Base-by-base conservation (phyloP, 2,113 vertebrate genomes). In the Tretioscincus oriximinensis region DNA sequence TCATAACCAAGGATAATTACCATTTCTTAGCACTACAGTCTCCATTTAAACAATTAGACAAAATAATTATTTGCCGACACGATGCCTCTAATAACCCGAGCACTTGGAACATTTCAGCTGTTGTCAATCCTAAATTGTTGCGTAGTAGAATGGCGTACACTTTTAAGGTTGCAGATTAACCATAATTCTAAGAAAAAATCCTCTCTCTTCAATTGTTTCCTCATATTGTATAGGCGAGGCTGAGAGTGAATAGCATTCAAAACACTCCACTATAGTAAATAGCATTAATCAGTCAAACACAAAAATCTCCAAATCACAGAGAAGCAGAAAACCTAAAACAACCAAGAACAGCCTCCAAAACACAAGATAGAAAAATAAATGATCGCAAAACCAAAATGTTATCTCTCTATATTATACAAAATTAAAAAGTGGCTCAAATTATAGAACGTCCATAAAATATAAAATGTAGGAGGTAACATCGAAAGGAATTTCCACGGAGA, bases 1-100 rank as follows among this genome's bases (percentile, higher is more conserved):
- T 81, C 73, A 70, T 81, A 81, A 76, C 71, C 49, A 66, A 68
- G 61, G 73, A 81, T 81, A 81, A 81, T 81, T 81, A 79, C 24
- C 31, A 45, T 74, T 67, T 47, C 45, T 81, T 68, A 73, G 51
- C 69, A 73, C 31, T 20, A 67, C 67, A 68, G 47, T 74, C 76
- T 83, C 78, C 69, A 64, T 73, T 70, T 73, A 74, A 83, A 67
- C 82, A 74, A 70, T 63, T 63, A 74, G 77, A 79, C 69, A 78
- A 83, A 78, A 83, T 73, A 83, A 79, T 79, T 74, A 79, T 79
- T 78, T 35, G 51, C 65, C 70, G 29, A 68, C 76, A 84, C 74
- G 41, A 49, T 69, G 64, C 22, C 65, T 76, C 65, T 61, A 76
- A 69, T 68, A 61, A 49, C 65, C 69, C 26, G 68, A 79, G 65